These are phyloP conservation scores for Oscheius sp. DNA, from an alignment of 2,888 invertebrate species.

Conservation along the genomic window DNA sequence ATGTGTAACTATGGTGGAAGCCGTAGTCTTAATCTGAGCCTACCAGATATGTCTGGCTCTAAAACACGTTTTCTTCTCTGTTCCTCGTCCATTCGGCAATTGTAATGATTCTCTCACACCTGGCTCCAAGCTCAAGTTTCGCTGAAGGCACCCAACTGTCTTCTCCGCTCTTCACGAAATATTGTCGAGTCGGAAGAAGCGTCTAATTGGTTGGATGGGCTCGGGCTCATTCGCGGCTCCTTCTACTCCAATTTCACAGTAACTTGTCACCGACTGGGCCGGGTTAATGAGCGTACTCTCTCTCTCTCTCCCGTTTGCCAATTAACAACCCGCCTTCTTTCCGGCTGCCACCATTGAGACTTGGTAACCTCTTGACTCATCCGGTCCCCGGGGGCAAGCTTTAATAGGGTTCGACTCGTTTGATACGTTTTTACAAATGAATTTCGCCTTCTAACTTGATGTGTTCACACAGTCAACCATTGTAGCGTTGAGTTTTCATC, in stretches of 20 bases:
- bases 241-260: conserved; percentile 40
- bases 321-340: conserved; percentile 34
- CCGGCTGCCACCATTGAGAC: conserved; percentile 14
- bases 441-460: neutral
- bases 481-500: too few relatives aligned
- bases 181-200: neutral
- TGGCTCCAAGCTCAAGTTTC: neutral
- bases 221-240: conserved; percentile 28
- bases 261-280: conserved; percentile 35
- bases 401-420: neutral
- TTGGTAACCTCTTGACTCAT: conserved; percentile 24
- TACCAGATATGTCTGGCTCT: conserved; percentile 15
- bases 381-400: neutral
- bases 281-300: conserved; percentile 29
- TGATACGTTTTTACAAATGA: neutral
- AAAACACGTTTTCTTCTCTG: neutral
- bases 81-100: neutral
- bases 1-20: conserved; percentile 1
- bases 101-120: conserved; percentile 7
- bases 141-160: neutral
- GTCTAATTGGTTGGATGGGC: conserved; percentile 28
- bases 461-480: neutral
- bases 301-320: conserved; percentile 28
- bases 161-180: neutral
- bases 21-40: conserved; percentile 20